A percentile compares a stretch with the other conserved stretches of the same genome.
Conservation (phyloP, 2,113 vertebrate genomes). For the Heptranchias perlo region DNA sequence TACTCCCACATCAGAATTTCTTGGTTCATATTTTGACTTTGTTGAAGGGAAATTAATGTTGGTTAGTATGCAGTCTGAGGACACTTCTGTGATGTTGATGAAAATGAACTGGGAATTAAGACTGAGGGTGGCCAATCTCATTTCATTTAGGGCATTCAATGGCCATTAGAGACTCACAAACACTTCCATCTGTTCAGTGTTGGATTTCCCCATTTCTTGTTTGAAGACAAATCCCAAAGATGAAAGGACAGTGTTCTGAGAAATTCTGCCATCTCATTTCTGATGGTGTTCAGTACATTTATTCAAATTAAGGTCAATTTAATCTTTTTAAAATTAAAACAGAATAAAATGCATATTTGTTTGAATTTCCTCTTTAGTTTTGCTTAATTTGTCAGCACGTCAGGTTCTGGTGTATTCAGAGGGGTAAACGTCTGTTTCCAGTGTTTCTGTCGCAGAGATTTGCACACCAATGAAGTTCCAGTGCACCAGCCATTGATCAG, state of each 20-base stretch:
- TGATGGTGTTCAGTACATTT: not conserved
- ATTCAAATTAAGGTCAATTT: not conserved
- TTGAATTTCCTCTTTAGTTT: not conserved
- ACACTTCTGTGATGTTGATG: not conserved
- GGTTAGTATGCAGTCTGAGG: not conserved
- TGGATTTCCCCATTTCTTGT: not conserved
- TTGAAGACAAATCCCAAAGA: not conserved
- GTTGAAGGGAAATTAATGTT: not conserved
- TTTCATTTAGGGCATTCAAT: not conserved
- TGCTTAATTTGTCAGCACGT: not conserved
- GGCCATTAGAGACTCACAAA: not conserved
- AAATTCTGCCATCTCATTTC: not conserved
- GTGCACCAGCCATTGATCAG: too few relatives aligned
- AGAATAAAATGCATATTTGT: not conserved
- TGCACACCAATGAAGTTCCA: not conserved
- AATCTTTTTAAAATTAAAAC: not conserved
- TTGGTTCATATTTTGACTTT: not conserved
- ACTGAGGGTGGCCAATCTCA: not conserved
- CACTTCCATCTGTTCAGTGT: not conserved
- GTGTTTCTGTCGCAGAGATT: not conserved
- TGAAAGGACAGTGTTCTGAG: not conserved
- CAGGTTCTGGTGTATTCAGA: not conserved
- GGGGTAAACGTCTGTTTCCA: not conserved
- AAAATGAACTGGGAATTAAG: not conserved
- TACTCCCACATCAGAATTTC: not conserved